A percentile compares a stretch with the other conserved stretches of the same genome.
phyloP scores from a whole-genome alignment of 2,113 vertebrate species.

The Varanus komodoensis region DNA sequence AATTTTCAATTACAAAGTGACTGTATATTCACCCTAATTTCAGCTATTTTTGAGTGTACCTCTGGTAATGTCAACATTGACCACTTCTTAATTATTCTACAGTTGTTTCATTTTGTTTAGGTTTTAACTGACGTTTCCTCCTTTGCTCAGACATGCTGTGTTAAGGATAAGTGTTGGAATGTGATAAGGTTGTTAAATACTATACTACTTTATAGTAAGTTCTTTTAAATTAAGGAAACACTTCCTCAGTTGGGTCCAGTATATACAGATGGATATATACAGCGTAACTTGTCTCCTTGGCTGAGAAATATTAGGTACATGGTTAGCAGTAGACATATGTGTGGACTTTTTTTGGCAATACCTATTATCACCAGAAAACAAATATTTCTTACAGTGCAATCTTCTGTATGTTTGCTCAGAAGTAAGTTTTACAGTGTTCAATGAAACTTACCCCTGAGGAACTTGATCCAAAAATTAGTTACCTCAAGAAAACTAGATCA shows the following conservation, averaged over 20 bases:
- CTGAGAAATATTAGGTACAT: not conserved
- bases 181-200: not conserved
- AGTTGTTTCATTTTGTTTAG: rapidly evolving
- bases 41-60: not conserved
- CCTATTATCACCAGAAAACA: not conserved
- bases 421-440: not conserved
- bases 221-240: not conserved
- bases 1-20: not conserved
- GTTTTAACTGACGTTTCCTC: not conserved
- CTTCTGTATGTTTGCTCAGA: not conserved
- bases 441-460: not conserved
- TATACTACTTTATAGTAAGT: not conserved
- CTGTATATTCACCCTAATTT: not conserved
- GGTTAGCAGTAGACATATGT: not conserved
- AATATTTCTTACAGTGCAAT: not conserved
- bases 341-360: not conserved
- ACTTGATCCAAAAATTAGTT: not conserved
- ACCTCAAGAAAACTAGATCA: not conserved
- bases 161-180: not conserved
- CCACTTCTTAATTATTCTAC: not conserved
- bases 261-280: not conserved
- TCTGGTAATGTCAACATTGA: not conserved
- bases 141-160: not conserved
- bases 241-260: not conserved
- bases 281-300: not conserved